These are phyloP conservation scores for Turnix velox DNA, from an alignment of 2,113 vertebrate genomes.

Conservation along the genomic window DNA sequence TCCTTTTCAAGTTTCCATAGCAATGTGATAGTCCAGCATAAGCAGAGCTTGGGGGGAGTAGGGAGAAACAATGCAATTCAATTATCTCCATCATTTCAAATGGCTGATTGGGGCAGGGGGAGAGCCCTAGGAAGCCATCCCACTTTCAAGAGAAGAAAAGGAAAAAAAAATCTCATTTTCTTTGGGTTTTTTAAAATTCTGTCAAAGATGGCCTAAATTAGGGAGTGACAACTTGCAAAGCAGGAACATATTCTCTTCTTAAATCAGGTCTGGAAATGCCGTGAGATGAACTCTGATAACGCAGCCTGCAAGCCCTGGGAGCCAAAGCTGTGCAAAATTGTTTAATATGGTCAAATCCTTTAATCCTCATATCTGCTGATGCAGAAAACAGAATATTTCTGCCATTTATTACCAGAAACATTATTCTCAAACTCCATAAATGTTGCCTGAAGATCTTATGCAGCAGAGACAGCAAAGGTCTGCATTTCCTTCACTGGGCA, in stretches of 20 bases:
- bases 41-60: constrained; percentile 3
- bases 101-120: constrained; percentile 42
- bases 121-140: constrained; percentile 51
- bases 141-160: constrained; percentile 57
- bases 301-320: constrained; percentile 69
- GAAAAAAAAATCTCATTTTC: constrained; percentile 69
- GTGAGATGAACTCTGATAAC: constrained; percentile 73
- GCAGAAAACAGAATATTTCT: constrained; percentile 79
- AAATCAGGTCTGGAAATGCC: constrained; percentile 75
- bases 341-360: constrained; percentile 78
- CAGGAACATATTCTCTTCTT: constrained; percentile 69
- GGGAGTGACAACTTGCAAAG: constrained; percentile 73
- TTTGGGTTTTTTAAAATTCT: constrained; percentile 59
- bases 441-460: constrained; percentile 63
- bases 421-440: constrained; percentile 74
- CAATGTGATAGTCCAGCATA: constrained; percentile 24
- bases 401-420: constrained; percentile 78
- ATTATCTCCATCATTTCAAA: constrained; percentile 72
- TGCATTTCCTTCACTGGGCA: constrained; percentile 52
- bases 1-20: constrained; percentile 38
- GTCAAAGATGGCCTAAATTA: constrained; percentile 74
- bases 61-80: constrained; percentile 61
- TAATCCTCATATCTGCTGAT: constrained; percentile 81
- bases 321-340: constrained; percentile 78
- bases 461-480: constrained; percentile 54